These are phyloP conservation scores for Phengaris alcon DNA, from an alignment of 2,888 invertebrate species.

Conservation along the genomic window DNA sequence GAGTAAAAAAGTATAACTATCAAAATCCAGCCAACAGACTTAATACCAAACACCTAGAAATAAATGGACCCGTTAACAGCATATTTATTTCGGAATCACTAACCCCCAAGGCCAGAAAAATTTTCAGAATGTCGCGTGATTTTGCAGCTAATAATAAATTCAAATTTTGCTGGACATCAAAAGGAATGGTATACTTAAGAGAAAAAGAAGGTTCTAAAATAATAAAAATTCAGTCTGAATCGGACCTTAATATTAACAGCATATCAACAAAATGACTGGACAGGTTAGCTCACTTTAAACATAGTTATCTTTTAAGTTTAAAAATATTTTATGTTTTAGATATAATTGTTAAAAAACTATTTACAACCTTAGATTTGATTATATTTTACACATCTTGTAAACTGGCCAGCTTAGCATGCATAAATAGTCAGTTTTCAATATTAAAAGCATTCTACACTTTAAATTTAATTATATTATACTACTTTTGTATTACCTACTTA, in stretches of 20 bases:
- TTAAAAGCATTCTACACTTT: too few species aligned
- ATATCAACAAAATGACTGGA: not conserved
- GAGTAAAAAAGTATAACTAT: too few species aligned
- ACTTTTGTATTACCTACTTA: too few species aligned
- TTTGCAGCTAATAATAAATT: not conserved
- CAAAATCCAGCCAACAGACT: not conserved
- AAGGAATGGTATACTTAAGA: conserved; percentile 21
- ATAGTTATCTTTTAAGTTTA: not conserved
- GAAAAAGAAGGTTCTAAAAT: not conserved
- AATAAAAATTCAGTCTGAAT: not conserved
- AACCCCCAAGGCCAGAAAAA: conserved; percentile 26
- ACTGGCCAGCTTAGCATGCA: too few species aligned
- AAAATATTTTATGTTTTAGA: not conserved
- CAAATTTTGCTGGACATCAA: conserved; percentile 25
- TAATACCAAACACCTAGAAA: conserved; percentile 1
- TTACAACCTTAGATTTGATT: too few species aligned
- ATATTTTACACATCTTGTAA: too few species aligned
- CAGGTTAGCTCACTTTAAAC: not conserved
- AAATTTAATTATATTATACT: too few species aligned
- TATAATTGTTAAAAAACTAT: not conserved
- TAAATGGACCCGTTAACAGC: not conserved
- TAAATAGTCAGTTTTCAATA: too few species aligned
- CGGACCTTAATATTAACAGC: not conserved
- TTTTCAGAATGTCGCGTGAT: conserved; percentile 29
- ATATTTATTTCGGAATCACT: too few species aligned